phyloP scores from a whole-genome alignment of 2,888 invertebrate genomes.

The Laothoe populi region DNA sequence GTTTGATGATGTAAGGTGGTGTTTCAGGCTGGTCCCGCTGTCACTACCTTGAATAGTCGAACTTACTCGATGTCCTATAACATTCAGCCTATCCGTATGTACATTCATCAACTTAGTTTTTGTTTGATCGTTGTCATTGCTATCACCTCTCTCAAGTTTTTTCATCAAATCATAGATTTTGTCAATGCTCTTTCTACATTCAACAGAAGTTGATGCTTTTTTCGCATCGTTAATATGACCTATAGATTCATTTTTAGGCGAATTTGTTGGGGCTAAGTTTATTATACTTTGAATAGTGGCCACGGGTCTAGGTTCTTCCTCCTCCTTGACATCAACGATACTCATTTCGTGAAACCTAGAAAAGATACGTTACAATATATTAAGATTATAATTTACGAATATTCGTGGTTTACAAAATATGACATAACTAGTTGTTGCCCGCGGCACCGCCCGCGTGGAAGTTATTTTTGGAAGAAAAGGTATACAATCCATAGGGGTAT shows the following conservation, averaged over 20 bases:
- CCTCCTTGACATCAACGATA: constrained; percentile 24
- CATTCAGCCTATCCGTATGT: constrained; percentile 34
- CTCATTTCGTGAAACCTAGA: constrained; percentile 1
- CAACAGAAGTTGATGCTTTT: constrained; percentile 47
- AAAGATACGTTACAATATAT: not conserved
- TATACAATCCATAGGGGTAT: no score
- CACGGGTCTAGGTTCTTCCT: constrained; percentile 25
- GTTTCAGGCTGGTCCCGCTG: constrained; percentile 68
- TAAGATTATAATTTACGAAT: not conserved
- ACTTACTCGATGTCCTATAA: constrained; percentile 37
- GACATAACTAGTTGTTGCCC: no score
- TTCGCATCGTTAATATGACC: constrained; percentile 40
- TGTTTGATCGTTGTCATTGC: constrained; percentile 36
- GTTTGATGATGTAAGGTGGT: constrained; percentile 56
- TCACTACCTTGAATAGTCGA: constrained; percentile 57
- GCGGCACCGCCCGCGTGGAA: no score
- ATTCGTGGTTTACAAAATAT: not conserved
- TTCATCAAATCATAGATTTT: constrained; percentile 72
- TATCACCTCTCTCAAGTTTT: constrained; percentile 49
- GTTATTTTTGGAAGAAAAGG: no score
- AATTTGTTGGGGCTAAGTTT: constrained; percentile 44
- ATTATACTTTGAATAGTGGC: constrained; percentile 33
- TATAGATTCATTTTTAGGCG: constrained; percentile 35
- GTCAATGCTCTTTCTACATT: constrained; percentile 73
- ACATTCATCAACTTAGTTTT: constrained; percentile 38